These are phyloP conservation scores for Psammodynastes pulverulentus DNA, from an alignment of 2,113 vertebrate genomes.

Conservation along the genomic window DNA sequence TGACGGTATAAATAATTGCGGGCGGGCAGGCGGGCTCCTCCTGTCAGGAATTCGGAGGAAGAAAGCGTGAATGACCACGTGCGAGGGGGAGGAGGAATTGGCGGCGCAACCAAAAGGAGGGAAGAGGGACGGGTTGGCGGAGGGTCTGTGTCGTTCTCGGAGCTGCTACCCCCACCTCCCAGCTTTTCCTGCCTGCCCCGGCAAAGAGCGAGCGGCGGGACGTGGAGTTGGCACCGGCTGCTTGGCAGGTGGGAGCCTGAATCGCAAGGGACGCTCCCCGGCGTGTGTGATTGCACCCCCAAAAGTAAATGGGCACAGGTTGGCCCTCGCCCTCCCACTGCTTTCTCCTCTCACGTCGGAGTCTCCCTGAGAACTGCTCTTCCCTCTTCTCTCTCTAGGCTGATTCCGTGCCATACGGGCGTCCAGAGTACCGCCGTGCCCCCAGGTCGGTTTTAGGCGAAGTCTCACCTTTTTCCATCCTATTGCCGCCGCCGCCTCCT, in stretches of 20 bases:
- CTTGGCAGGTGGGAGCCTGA: neutral
- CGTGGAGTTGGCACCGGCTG: neutral
- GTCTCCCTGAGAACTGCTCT: neutral
- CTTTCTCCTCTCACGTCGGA: neutral
- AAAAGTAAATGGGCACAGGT: neutral
- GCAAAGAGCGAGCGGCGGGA: neutral
- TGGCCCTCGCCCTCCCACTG: neutral
- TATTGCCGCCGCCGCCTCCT: neutral
- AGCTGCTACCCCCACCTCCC: neutral
- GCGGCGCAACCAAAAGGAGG: neutral
- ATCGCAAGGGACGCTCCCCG: neutral
- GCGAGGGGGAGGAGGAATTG: neutral
- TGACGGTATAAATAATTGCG: slow-evolving; percentile 39
- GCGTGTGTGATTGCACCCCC: neutral
- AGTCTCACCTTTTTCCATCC: neutral
- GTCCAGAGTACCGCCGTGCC: slow-evolving; percentile 24
- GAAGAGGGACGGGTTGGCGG: neutral
- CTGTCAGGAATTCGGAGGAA: neutral
- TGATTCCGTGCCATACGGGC: slow-evolving; percentile 13
- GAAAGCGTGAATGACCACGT: slow-evolving; percentile 15
- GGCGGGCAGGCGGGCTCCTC: neutral
- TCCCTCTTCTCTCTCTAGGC: neutral
- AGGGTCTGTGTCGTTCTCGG: neutral
- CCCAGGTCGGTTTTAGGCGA: neutral
- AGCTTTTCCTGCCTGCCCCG: neutral